Evolutionary conservation across 2,888 invertebrate genomes (phyloP), one percentile per base, ranked within the genome.

Genomic region (Cordylochernes scorpioides): DNA sequence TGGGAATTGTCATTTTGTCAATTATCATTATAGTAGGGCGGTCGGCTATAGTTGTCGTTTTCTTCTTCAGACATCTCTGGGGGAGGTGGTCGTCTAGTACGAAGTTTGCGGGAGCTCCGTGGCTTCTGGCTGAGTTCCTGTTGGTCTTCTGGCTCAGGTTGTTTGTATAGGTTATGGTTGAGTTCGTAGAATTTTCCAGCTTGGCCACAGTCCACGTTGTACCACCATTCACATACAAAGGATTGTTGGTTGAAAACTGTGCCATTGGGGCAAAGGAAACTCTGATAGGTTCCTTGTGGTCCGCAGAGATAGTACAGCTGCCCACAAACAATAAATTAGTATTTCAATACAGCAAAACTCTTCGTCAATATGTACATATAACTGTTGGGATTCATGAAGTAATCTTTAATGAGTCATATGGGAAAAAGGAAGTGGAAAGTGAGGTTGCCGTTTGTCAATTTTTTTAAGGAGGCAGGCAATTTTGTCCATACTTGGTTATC

Each of bases 221-320:
- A 30, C 36, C 36, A 36, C 36, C 36, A 36, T 32, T 36, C 36
- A 16, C 36, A 36, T 5, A 36, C 36, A 25, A 36, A 36, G 8
- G 36, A 33, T 16, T 14, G 15, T 15, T 36, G 36, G 15, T 36
- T 36, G 28, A 34, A 36, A 7, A 36, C 25, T 7, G 36, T 36
- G 4, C 36, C 36, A 25, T 36, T 36, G 2, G 36, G 36, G n/a
- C 36, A 36, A 2, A 36, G 29, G 15, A 36, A 36, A 5, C 36
- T 36, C 17, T 34, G 34, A 5, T 30, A 14, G 10, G 24, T 16
- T 6, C 36, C 32, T 17, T 36, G 30, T 10, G 31, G 29, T 15
- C 34, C 29, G 16, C 36, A 36, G n/a, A 30, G 34, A n/a, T 36
- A 30, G 16, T 36, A 36, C 4, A 36, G 30, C 36, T 36, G 16